A percentile compares a stretch with the other conserved stretches of the same genome.
phyloP scores from a whole-genome alignment of 2,888 invertebrate species.

The Mamestra brassicae region DNA sequence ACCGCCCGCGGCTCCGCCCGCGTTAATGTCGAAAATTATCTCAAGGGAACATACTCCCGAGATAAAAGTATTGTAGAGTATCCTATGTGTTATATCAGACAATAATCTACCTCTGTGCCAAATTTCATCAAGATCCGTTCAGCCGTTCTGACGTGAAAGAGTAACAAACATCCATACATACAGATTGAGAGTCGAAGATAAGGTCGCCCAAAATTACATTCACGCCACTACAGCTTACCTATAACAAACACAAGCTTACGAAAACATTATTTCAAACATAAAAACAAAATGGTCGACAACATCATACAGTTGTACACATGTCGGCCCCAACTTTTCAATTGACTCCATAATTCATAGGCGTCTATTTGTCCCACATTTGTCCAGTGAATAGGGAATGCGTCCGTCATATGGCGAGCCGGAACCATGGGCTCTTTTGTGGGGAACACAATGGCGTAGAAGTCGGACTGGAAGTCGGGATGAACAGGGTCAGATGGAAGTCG shows the following conservation, averaged over 20 bases:
- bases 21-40: too few species aligned
- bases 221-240: background rate
- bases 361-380: constrained; percentile 61
- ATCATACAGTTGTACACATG: background rate
- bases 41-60: too few species aligned
- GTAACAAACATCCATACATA: too few species aligned
- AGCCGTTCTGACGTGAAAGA: too few species aligned
- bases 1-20: too few species aligned
- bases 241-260: background rate
- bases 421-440: constrained; percentile 46
- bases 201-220: too few species aligned
- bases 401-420: constrained; percentile 62
- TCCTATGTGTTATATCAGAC: too few species aligned
- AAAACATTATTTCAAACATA: background rate
- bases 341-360: constrained; percentile 37
- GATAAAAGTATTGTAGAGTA: too few species aligned
- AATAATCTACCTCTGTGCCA: too few species aligned
- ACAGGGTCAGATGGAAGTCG: constrained; percentile 44
- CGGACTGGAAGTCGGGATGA: constrained; percentile 16
- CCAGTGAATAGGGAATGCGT: constrained; percentile 60
- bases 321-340: constrained; percentile 49
- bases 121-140: too few species aligned
- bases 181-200: too few species aligned
- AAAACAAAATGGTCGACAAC: constrained; percentile 8
- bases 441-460: constrained; percentile 50